These are phyloP conservation scores for Caerostris darwini DNA, from an alignment of 1,140 invertebrate species.

Conservation along the genomic window DNA sequence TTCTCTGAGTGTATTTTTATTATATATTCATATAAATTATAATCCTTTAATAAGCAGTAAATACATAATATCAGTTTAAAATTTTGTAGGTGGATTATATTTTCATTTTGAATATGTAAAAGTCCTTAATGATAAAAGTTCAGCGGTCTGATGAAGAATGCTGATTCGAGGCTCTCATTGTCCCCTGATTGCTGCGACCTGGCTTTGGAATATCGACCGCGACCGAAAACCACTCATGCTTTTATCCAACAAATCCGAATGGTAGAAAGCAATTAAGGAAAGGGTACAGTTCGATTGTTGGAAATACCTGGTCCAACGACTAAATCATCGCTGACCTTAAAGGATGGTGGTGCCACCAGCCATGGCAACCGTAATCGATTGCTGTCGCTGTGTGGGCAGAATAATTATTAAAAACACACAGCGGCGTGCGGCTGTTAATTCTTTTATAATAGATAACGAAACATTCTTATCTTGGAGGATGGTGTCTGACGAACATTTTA, in stretches of 20 bases:
- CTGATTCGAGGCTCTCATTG: not conserved
- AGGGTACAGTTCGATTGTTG: slow-evolving; percentile 17
- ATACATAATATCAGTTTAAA: too few species aligned
- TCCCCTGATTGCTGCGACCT: not conserved
- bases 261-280: slow-evolving; percentile 42
- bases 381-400: not conserved
- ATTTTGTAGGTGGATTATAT: too few species aligned
- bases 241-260: slow-evolving; percentile 1
- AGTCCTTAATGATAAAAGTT: too few species aligned
- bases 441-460: not conserved
- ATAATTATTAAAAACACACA: slow-evolving; percentile 4
- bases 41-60: too few species aligned
- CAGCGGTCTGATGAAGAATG: too few species aligned
- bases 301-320: slow-evolving; percentile 22
- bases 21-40: too few species aligned
- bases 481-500: not conserved
- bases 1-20: too few species aligned
- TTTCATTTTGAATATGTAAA: not conserved
- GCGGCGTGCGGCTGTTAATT: not conserved
- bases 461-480: not conserved
- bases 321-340: slow-evolving; percentile 6
- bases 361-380: slow-evolving; percentile 26
- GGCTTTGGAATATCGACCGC: slow-evolving; percentile 4
- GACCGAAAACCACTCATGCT: not conserved
- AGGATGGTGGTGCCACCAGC: not conserved